Conservation (phyloP, 1,140 invertebrate genomes). For the Eumaeus atala region DNA sequence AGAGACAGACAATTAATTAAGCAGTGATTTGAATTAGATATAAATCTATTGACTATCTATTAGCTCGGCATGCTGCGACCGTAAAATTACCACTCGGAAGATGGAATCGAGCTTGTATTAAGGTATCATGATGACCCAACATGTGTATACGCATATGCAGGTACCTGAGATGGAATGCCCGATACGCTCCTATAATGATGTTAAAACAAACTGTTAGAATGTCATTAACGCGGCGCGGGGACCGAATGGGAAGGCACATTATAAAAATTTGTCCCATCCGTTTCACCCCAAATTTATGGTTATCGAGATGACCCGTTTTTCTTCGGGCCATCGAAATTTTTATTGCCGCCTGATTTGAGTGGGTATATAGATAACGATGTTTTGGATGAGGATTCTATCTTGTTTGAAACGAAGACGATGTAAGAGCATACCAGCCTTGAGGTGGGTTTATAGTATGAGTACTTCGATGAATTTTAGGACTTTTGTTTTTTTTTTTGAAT, state of each 20-base stretch:
- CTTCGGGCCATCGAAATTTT: constrained; percentile 62
- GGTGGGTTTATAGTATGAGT: too few species aligned
- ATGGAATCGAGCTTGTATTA: constrained; percentile 40
- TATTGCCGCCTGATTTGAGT: constrained; percentile 68
- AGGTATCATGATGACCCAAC: constrained; percentile 32
- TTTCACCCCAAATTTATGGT: constrained; percentile 69
- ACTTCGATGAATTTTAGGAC: too few species aligned
- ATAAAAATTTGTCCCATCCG: constrained; percentile 74
- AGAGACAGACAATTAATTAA: too few species aligned
- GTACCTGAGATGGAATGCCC: constrained; percentile 67
- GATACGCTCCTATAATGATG: constrained; percentile 72
- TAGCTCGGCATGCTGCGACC: constrained; percentile 5
- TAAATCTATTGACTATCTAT: constrained; percentile 7
- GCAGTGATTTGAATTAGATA: constrained; percentile 3
- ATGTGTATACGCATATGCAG: constrained; percentile 43
- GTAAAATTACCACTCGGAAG: constrained; percentile 15
- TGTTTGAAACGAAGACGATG: constrained; percentile 40
- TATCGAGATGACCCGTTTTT: constrained; percentile 67
- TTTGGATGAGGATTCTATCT: constrained; percentile 50
- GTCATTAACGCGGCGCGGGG: constrained; percentile 65
- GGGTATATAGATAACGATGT: constrained; percentile 67
- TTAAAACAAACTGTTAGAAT: constrained; percentile 73
- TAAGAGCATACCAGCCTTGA: constrained; percentile 31
- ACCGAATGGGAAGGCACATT: constrained; percentile 69
- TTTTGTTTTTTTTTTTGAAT: too few species aligned